phyloP scores from a whole-genome alignment of 1,140 invertebrate genomes.

The Nephotettix cincticeps region DNA sequence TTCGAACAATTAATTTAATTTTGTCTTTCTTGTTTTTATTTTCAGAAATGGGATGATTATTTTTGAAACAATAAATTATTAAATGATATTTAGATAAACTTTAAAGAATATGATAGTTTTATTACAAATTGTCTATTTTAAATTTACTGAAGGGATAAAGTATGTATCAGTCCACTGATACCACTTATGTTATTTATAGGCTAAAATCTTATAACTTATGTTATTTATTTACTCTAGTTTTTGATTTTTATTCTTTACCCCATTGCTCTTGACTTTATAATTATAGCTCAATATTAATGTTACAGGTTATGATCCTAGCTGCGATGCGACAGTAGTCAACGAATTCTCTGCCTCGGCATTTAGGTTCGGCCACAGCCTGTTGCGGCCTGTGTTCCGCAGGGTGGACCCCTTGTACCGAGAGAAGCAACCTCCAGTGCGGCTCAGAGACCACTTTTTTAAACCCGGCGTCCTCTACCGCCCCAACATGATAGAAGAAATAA shows the following conservation, averaged over 20 bases:
- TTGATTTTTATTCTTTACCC: neutral
- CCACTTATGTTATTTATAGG: too few species aligned
- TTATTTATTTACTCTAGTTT: neutral
- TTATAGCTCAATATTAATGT: neutral
- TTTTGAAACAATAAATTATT: too few species aligned
- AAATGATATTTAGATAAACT: too few species aligned
- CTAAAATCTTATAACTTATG: too few species aligned
- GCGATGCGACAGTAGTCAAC: slow-evolving; percentile 62
- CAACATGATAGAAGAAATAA: slow-evolving; percentile 80
- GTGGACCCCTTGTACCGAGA: slow-evolving; percentile 52
- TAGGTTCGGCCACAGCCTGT: slow-evolving; percentile 63
- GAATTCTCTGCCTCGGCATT: slow-evolving; percentile 66
- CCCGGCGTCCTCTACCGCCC: slow-evolving; percentile 50
- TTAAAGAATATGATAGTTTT: too few species aligned
- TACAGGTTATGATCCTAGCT: slow-evolving; percentile 57
- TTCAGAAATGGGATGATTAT: too few species aligned
- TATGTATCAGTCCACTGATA: too few species aligned
- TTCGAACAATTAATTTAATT: too few species aligned
- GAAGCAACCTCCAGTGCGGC: slow-evolving; percentile 46
- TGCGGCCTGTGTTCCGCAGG: slow-evolving; percentile 59
- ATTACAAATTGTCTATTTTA: too few species aligned
- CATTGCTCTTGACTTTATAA: neutral
- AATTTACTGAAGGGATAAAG: too few species aligned
- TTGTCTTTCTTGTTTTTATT: too few species aligned
- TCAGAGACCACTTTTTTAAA: slow-evolving; percentile 65